Percentiles rank a stretch among this genome's conserved stretches.
Conservation (phyloP, 2,888 invertebrate species). For the Epirrita christyi region DNA sequence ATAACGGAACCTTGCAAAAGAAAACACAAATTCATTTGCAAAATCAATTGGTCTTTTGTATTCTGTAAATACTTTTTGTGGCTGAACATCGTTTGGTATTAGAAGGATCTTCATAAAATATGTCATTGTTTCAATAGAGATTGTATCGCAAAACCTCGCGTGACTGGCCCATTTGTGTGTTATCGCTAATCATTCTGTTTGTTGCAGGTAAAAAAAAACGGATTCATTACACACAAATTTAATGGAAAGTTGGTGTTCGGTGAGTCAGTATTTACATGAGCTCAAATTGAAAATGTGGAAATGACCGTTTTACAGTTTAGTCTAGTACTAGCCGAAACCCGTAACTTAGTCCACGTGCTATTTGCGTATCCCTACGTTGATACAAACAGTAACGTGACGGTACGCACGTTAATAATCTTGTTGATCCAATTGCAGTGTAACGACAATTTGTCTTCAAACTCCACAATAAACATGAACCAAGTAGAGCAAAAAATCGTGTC, state of each 20-base stretch:
- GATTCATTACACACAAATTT: slow-evolving; percentile 36
- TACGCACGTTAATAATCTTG: too few relatives aligned
- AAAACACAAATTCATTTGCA: slow-evolving; percentile 15
- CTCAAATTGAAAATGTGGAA: neutral
- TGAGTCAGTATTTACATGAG: slow-evolving; percentile 29
- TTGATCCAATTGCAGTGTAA: neutral
- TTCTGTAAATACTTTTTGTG: neutral
- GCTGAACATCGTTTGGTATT: slow-evolving; percentile 12
- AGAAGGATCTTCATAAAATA: slow-evolving; percentile 37
- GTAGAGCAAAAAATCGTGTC: slow-evolving; percentile 60
- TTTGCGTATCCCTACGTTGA: too few relatives aligned
- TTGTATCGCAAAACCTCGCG: slow-evolving; percentile 55
- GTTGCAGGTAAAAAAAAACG: slow-evolving; percentile 44
- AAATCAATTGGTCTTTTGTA: slow-evolving; percentile 1
- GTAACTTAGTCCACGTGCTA: too few relatives aligned
- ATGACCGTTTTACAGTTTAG: neutral
- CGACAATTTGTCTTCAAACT: slow-evolving; percentile 30
- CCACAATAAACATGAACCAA: slow-evolving; percentile 49
- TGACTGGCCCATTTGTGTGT: slow-evolving; percentile 59
- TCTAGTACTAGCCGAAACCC: too few relatives aligned
- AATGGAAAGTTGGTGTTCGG: slow-evolving; percentile 25
- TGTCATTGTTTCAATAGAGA: slow-evolving; percentile 40
- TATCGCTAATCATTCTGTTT: slow-evolving; percentile 69
- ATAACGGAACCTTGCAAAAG: slow-evolving; percentile 15
- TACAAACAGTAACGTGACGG: too few relatives aligned